Evolutionary conservation across 1,140 invertebrate species (phyloP).

Genomic region (Latrodectus geometricus): DNA sequence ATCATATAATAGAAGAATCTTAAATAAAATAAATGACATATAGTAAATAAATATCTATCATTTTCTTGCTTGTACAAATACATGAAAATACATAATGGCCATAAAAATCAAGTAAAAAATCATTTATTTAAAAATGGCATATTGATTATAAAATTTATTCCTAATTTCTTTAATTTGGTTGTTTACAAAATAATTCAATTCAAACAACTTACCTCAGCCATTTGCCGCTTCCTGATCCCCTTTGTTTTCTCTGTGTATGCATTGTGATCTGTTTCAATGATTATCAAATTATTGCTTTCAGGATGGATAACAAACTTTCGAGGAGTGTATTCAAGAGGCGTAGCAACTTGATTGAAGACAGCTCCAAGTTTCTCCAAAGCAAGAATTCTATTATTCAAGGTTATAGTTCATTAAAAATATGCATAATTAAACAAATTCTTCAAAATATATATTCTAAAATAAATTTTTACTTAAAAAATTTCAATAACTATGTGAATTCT

Average conservation of each 20-base stretch:
- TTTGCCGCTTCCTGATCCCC: constrained; percentile 84
- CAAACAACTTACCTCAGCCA: constrained; percentile 74
- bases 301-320: constrained; percentile 94
- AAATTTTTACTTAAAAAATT: background rate
- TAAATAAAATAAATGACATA: too few species aligned
- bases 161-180: too few species aligned
- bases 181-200: too few species aligned
- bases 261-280: constrained; percentile 97
- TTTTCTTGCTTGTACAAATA: too few species aligned
- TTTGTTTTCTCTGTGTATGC: constrained; percentile 98
- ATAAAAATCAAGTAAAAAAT: too few species aligned
- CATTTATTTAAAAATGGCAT: too few species aligned
- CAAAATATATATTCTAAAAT: constrained; percentile 2
- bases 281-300: constrained; percentile 89
- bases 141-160: too few species aligned
- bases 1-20: too few species aligned
- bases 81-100: too few species aligned
- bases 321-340: constrained; percentile 95
- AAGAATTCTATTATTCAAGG: constrained; percentile 78
- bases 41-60: too few species aligned
- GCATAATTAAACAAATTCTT: background rate
- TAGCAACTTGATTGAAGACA: constrained; percentile 92
- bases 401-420: background rate
- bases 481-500: too few species aligned
- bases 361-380: constrained; percentile 98